phyloP scores from a whole-genome alignment of 2,797 vertebrate genomes.

The Rhabdophis nuchalis region DNA sequence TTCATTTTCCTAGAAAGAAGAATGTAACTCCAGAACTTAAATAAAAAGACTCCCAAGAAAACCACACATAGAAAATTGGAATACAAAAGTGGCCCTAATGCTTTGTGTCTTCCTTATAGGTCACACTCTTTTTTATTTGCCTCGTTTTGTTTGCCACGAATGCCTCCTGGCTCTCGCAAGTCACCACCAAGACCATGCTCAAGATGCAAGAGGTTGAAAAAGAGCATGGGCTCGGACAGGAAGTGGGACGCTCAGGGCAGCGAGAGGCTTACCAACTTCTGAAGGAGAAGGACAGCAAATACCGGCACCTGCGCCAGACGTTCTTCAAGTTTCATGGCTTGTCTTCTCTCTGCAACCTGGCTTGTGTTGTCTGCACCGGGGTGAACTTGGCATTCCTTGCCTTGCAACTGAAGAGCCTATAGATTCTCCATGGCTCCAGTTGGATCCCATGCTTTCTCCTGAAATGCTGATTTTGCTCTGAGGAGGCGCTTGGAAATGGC shows the following conservation, averaged over 20 bases:
- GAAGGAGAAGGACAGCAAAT: constrained; percentile 83
- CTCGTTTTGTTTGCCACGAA: constrained; percentile 73
- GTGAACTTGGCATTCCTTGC: constrained; percentile 76
- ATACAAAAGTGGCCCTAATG: not conserved
- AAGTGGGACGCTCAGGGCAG: constrained; percentile 70
- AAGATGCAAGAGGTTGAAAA: constrained; percentile 78
- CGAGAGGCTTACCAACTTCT: constrained; percentile 78
- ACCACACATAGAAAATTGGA: no score
- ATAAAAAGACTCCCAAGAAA: not conserved
- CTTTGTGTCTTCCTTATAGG: constrained; percentile 62
- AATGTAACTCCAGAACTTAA: not conserved
- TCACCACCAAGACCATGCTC: constrained; percentile 71
- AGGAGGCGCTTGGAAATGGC: not conserved
- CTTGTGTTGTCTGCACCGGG: constrained; percentile 77
- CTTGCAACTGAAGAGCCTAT: constrained; percentile 75
- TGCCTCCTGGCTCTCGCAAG: constrained; percentile 78
- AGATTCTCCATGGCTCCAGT: not conserved
- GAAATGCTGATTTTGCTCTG: not conserved
- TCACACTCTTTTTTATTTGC: constrained; percentile 74
- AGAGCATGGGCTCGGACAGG: constrained; percentile 78
- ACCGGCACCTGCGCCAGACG: constrained; percentile 63
- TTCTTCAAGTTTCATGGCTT: constrained; percentile 82
- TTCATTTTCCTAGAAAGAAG: not conserved
- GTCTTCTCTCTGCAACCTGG: constrained; percentile 80
- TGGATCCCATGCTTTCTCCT: not conserved